A percentile compares a stretch with the other conserved stretches of the same genome.
These are phyloP conservation scores for Pteropus alecto DNA, from an alignment of 2,113 vertebrate species.

Conservation along the genomic window DNA sequence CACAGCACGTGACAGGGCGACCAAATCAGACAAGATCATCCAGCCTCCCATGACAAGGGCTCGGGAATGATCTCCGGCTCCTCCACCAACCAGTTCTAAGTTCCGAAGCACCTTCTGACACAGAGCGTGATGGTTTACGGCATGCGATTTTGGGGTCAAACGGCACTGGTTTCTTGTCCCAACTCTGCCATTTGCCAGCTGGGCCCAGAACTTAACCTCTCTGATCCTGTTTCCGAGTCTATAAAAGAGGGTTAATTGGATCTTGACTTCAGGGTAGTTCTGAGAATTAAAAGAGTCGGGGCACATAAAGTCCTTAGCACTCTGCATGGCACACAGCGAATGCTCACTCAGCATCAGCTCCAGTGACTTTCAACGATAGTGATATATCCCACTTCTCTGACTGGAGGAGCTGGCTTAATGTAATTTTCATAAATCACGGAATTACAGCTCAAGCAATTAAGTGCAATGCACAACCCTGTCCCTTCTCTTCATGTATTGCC, in stretches of 20 bases:
- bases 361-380: accelerated
- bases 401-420: background rate
- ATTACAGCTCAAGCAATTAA: constrained; percentile 12
- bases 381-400: background rate
- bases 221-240: background rate
- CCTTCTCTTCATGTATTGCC: constrained; percentile 42
- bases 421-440: constrained; percentile 26
- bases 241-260: background rate
- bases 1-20: too few relatives aligned
- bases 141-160: background rate
- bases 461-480: background rate
- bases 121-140: background rate
- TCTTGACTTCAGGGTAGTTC: background rate
- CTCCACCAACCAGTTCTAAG: background rate
- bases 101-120: background rate
- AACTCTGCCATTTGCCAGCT: background rate
- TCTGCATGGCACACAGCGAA: background rate
- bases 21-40: accelerated
- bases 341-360: background rate
- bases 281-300: background rate
- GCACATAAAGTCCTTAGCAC: background rate
- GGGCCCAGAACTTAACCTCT: background rate
- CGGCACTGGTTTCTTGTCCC: background rate
- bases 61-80: background rate
- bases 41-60: background rate